A percentile compares a stretch with the other conserved stretches of the same genome.
phyloP scores from a whole-genome alignment of 2,113 vertebrate species.

The Willisornis vidua region DNA sequence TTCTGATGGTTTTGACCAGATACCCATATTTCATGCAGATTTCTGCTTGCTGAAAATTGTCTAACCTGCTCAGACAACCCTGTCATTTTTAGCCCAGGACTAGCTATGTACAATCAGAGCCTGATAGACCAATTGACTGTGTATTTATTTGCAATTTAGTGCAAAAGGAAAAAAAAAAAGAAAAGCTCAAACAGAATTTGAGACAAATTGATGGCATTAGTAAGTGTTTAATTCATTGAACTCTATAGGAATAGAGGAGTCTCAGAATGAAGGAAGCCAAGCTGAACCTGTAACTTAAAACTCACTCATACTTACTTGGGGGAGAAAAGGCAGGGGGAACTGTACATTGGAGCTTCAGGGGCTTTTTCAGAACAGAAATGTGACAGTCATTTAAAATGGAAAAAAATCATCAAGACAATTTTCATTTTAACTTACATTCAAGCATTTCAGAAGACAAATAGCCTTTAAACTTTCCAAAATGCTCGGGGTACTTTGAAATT shows the following conservation, averaged over 20 bases:
- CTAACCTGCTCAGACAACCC: not conserved
- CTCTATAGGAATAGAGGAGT: not conserved
- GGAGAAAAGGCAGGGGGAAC: not conserved
- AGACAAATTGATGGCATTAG: not conserved
- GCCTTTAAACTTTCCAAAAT: conserved; percentile 73
- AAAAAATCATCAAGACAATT: conserved; percentile 62
- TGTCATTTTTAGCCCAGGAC: not conserved
- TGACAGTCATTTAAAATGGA: conserved; percentile 66
- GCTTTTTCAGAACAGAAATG: conserved; percentile 50
- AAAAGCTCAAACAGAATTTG: not conserved
- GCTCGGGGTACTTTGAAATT: conserved; percentile 71
- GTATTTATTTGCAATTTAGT: not conserved
- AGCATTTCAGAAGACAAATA: conserved; percentile 73
- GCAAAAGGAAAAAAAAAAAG: not conserved
- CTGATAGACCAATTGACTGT: not conserved
- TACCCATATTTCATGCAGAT: not conserved
- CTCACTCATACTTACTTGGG: conserved; percentile 3
- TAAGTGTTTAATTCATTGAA: conserved; percentile 18
- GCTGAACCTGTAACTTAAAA: conserved; percentile 14
- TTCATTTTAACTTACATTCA: conserved; percentile 71
- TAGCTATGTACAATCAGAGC: not conserved
- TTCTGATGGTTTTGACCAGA: not conserved
- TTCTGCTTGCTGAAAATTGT: not conserved
- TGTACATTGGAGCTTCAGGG: conserved; percentile 13
- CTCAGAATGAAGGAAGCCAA: conserved; percentile 1